Percentiles rank a stretch among this genome's conserved stretches.
These are phyloP conservation scores for Listronotus bonariensis DNA, from an alignment of 1,140 invertebrate genomes.

Conservation along the genomic window DNA sequence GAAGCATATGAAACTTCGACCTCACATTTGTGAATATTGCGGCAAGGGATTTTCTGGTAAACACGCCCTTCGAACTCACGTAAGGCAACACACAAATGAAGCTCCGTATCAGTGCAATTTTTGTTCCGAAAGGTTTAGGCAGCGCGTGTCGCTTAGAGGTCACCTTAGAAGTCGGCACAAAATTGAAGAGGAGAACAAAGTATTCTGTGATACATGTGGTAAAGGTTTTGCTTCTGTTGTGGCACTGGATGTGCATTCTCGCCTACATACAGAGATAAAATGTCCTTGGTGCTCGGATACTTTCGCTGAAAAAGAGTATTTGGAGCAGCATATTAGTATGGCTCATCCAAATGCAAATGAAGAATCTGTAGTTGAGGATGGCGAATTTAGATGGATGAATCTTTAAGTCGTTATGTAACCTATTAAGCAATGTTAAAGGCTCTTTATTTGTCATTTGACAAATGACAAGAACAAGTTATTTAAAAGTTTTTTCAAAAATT, in stretches of 20 bases:
- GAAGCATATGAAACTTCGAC: constrained; percentile 44
- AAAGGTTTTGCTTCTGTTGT: constrained; percentile 38
- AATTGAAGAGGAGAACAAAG: constrained; percentile 38
- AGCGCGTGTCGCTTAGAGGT: constrained; percentile 41
- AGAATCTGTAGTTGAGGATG: neutral
- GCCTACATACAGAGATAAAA: constrained; percentile 30
- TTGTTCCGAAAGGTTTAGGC: constrained; percentile 44
- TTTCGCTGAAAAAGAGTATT: constrained; percentile 33
- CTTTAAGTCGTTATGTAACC: neutral
- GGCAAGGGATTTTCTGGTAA: constrained; percentile 42
- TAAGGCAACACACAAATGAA: constrained; percentile 45
- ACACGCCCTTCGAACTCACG: constrained; percentile 41
- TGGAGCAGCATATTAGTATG: constrained; percentile 24
- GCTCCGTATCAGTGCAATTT: constrained; percentile 42
- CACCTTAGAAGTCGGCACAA: constrained; percentile 45
- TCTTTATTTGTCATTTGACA: too few species aligned
- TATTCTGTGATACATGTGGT: constrained; percentile 41
- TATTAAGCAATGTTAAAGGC: too few species aligned
- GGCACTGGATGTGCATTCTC: constrained; percentile 29
- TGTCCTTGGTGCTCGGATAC: constrained; percentile 36
- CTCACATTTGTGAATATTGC: constrained; percentile 45
- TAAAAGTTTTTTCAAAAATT: too few species aligned
- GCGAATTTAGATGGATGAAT: constrained; percentile 15
- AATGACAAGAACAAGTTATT: too few species aligned
- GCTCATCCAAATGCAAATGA: constrained; percentile 9